Conservation (phyloP, 1,140 invertebrate species). For the Trichoplusia ni region DNA sequence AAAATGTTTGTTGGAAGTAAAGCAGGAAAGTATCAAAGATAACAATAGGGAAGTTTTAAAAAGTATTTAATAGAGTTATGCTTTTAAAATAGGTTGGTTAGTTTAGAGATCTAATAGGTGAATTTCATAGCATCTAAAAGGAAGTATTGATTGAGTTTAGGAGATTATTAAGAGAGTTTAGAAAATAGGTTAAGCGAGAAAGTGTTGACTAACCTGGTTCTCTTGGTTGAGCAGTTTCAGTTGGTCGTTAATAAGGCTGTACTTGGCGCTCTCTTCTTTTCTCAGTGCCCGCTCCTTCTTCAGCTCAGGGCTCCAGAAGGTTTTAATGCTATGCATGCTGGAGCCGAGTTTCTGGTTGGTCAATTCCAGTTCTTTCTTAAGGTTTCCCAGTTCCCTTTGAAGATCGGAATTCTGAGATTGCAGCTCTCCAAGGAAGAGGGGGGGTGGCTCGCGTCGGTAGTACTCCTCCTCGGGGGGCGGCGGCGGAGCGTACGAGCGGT, state of each 20-base stretch:
- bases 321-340: slow-evolving; percentile 99
- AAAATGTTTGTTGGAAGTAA: too few relatives aligned
- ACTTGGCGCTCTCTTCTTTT: slow-evolving; percentile 99
- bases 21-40: too few relatives aligned
- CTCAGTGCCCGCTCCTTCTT: slow-evolving; percentile 98
- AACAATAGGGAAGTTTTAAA: too few relatives aligned
- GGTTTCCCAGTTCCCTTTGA: slow-evolving; percentile 96
- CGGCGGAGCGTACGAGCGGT: slow-evolving; percentile 72
- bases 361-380: slow-evolving; percentile 97
- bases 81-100: too few relatives aligned
- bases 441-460: slow-evolving; percentile 69
- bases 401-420: slow-evolving; percentile 97
- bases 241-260: slow-evolving; percentile 98
- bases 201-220: slow-evolving; percentile 97
- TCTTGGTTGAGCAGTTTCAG: slow-evolving; percentile 97
- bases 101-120: too few relatives aligned
- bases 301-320: slow-evolving; percentile 99
- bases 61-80: too few relatives aligned
- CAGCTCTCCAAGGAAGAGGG: slow-evolving; percentile 92
- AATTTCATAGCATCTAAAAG: background rate
- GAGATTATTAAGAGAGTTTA: background rate
- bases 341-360: slow-evolving; percentile 99
- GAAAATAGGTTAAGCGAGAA: background rate
- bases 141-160: background rate
- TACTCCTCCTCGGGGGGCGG: slow-evolving; percentile 74